Base-by-base conservation (phyloP, 2,113 vertebrate genomes). In the Phyllostomus hastatus region DNA sequence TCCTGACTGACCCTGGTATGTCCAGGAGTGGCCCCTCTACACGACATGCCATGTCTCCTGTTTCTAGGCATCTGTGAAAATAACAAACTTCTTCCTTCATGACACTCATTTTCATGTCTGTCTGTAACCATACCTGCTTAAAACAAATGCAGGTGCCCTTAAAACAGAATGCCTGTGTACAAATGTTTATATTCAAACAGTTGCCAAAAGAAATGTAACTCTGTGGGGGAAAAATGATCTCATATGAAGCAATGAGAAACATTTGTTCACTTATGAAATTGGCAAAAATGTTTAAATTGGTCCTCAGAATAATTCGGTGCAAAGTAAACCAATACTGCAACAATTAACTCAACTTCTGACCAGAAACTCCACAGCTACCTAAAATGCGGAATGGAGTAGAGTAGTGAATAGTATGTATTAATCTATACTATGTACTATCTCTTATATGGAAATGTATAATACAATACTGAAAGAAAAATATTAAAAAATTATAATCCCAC, bases 281-380 rank as follows among this genome's bases (percentile, higher is more conserved):
- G n/a, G 22, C 9, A 86, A 79, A 80, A 7, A 78, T 57, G 91
- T 95, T 69, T 83, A 70, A 90, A 73, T 43, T 28, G 38, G 41
- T 50, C 35, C 59, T 83, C 26, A 61, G 35, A 87, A 73, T 50
- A 92, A 83, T 73, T 96, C 75, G 12, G 1, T 73, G 7, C 2
- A 78, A 59, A 95, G 6, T 67, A 89, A 72, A 38, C 26, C 11
- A 91, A 19, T 24, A 80, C 2, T 5, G n/a, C 16, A 73, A 66
- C 2, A 84, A 67, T 66, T 38, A 81, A n/a, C 10, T 33, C 20
- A 82, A 11, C 15, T 88, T 80, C 0, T 90, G 57, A 59, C 46
- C 5, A 31, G 79, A 41, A 17, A 22, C 28, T 4, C 12, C 14
- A 50, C 4, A 73, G 17, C 4, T 82, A 78, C 4, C 4, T n/a